Conservation (phyloP, 2,113 vertebrate species). For the Nanorana parkeri region DNA sequence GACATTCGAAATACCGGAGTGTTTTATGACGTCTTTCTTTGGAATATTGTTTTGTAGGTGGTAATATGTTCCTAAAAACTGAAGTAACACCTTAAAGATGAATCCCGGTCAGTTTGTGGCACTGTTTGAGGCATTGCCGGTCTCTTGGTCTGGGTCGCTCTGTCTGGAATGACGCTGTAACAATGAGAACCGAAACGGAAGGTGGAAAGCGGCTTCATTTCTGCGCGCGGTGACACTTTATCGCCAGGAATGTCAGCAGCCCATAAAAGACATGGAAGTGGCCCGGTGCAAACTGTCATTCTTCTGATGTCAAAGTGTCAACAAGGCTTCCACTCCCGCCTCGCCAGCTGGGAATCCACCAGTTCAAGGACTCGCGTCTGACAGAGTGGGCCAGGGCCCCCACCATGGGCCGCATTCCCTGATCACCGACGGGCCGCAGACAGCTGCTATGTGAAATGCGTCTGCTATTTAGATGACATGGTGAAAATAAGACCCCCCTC, state of each 20-base stretch:
- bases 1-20: too few relatives aligned
- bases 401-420: not conserved
- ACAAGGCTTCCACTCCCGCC: not conserved
- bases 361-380: constrained; percentile 33
- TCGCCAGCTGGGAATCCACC: constrained; percentile 32
- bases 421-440: not conserved
- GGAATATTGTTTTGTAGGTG: too few relatives aligned
- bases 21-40: too few relatives aligned
- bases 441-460: constrained; percentile 12
- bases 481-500: not conserved
- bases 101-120: too few relatives aligned
- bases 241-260: constrained; percentile 5
- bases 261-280: not conserved
- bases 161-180: not conserved
- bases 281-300: not conserved
- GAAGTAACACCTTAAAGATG: too few relatives aligned
- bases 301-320: constrained; percentile 31
- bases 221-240: not conserved
- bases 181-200: too few relatives aligned
- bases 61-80: too few relatives aligned
- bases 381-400: not conserved
- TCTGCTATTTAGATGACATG: not conserved
- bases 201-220: not conserved
- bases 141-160: not conserved
- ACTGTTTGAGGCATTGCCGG: not conserved